These are phyloP conservation scores for Lithophane ornitopus DNA, from an alignment of 2,888 invertebrate genomes.

Conservation along the genomic window DNA sequence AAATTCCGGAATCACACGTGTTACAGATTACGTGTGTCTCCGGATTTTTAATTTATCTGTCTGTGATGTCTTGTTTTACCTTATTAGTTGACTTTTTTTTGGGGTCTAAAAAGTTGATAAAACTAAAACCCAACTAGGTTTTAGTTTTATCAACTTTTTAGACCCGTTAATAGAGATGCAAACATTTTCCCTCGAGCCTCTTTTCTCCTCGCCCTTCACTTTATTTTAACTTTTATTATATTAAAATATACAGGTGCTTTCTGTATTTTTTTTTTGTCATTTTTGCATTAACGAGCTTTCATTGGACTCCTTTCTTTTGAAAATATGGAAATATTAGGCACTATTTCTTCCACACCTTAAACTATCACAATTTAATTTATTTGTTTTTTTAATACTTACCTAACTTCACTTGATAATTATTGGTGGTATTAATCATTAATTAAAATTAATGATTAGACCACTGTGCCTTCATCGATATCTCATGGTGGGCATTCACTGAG, in stretches of 20 bases:
- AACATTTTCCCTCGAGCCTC: neutral
- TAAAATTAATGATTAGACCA: neutral
- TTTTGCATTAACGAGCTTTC: neutral
- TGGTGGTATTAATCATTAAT: too few species aligned
- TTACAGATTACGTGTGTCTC: too few species aligned
- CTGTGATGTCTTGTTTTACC: too few species aligned
- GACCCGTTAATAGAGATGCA: neutral
- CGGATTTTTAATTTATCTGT: too few species aligned
- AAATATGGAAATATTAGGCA: neutral
- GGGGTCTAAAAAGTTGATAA: too few species aligned
- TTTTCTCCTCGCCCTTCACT: neutral
- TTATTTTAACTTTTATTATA: neutral
- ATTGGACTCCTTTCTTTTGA: neutral
- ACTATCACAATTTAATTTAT: neutral
- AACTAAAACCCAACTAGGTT: too few species aligned
- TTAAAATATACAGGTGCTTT: neutral
- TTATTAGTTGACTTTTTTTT: neutral
- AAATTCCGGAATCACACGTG: too few species aligned
- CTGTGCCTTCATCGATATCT: neutral
- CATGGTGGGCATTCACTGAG: constrained; percentile 10
- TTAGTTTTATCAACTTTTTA: too few species aligned
- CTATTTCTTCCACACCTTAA: neutral
- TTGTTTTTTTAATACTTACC: neutral
- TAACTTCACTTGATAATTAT: neutral
- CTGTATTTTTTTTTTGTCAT: neutral